phyloP scores from a whole-genome alignment of 1,140 invertebrate species.

The Araneus ventricosus region DNA sequence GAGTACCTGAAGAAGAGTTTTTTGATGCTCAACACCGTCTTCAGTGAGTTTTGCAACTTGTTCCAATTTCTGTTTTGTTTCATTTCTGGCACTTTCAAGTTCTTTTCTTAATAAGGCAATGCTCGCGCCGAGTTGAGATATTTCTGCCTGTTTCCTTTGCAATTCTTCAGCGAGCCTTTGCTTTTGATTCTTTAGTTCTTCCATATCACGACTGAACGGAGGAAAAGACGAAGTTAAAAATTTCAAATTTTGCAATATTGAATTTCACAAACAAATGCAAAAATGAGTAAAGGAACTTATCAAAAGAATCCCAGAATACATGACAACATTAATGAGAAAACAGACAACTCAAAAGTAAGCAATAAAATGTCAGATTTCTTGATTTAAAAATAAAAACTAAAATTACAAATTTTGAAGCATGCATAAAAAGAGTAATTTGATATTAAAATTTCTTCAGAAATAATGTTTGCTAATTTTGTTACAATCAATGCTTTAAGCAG shows the following conservation, averaged over 20 bases:
- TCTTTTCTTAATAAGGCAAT: constrained; percentile 78
- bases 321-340: too few species aligned
- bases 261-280: neutral
- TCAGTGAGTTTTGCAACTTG: constrained; percentile 83
- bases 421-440: too few species aligned
- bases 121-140: constrained; percentile 75
- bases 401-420: too few species aligned
- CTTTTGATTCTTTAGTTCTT: constrained; percentile 87
- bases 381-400: too few species aligned
- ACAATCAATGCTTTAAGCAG: too few species aligned
- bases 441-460: too few species aligned
- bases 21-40: constrained; percentile 86
- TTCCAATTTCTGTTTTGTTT: constrained; percentile 78
- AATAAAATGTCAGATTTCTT: too few species aligned
- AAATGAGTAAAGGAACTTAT: neutral
- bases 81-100: constrained; percentile 77
- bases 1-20: constrained; percentile 85
- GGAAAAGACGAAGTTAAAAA: constrained; percentile 80
- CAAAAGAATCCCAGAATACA: too few species aligned
- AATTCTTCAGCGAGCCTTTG: constrained; percentile 86
- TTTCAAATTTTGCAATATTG: neutral
- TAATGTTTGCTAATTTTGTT: too few species aligned
- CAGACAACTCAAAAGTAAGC: neutral
- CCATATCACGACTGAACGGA: constrained; percentile 85
- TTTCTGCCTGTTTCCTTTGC: constrained; percentile 78